Base-by-base conservation (phyloP, 2,888 invertebrate species). In the Drosophila peninsularis region DNA sequence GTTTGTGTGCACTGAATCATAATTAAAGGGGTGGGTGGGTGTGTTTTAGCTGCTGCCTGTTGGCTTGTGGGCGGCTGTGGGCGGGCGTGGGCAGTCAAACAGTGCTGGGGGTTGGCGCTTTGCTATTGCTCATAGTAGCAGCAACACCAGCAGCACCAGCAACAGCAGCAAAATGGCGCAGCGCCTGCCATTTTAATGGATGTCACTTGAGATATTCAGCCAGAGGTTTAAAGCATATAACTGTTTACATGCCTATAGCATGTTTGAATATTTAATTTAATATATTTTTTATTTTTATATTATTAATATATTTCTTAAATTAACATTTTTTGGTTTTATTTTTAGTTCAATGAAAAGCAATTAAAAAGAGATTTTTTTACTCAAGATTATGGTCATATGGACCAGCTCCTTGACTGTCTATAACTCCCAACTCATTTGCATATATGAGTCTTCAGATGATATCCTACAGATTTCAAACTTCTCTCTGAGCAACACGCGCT, bases 1-100 rank as follows among this genome's bases (percentile, higher is more conserved):
- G 72, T 87, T 83, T 86, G 88, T 86, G 85, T 88, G 85, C 86
- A 86, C 86, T 88, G 85, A 86, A 86, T 86, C 83, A 86, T 86
- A 86, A 86, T 86, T 86, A 84, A 87, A 87, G 87, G 82, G 83
- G 80, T 75, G 78, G 69, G 49, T 69, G 64, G 65, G 68, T 56
- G 67, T 67, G 32, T 14, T 45, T 27, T n/a, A 24, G 54, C 54
- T 54, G 30, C 14, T 54, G n/a, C n/a, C 19, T 7, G 21, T n/a
- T 41, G 44, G 17, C 36, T 21, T 10, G 13, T 34, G 32, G 9
- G 32, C 9, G 32, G 0, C 10, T 32, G 32, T 32, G 32, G 10
- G 32, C 3, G 32, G 54, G 34, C 5, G 54, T 58, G 82, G 49
- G 57, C 57, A 57, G 58, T 70, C 41, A 54, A 27, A 37, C 27